Conservation (phyloP, 2,797 vertebrate species). For the Acestrorhynchus altus region DNA sequence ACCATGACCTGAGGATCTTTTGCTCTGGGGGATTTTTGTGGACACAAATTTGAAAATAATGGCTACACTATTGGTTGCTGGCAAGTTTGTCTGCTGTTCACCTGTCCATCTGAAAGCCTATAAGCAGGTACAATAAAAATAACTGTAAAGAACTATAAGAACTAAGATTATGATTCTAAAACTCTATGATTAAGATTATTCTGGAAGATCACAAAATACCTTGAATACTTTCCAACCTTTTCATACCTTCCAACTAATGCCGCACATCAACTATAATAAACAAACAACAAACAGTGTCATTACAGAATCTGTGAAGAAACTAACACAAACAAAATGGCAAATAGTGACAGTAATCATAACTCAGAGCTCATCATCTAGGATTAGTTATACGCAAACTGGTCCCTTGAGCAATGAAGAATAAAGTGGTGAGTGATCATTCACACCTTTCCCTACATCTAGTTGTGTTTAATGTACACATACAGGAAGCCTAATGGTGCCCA, state of each 20-base stretch:
- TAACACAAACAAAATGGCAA: too few species aligned
- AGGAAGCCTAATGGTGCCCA: neutral
- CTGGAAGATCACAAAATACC: too few species aligned
- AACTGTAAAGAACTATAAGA: too few species aligned
- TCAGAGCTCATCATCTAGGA: neutral
- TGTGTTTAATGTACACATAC: neutral
- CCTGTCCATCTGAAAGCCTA: too few species aligned
- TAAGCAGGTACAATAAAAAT: too few species aligned
- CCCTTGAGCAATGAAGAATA: neutral
- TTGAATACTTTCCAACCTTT: too few species aligned
- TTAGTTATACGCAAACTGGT: neutral
- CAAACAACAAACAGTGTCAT: too few species aligned
- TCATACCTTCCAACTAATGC: too few species aligned
- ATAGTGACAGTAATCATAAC: neutral
- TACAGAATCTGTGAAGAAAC: too few species aligned
- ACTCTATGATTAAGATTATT: too few species aligned
- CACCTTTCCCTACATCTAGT: neutral
- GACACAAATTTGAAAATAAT: constrained; percentile 29
- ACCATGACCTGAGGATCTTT: neutral
- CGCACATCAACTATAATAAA: too few species aligned
- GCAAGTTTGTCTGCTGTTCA: constrained; percentile 30
- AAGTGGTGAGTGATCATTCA: neutral
- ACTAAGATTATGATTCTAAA: too few species aligned
- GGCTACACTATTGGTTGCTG: constrained; percentile 24
- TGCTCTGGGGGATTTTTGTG: constrained; percentile 39